Percentiles rank a stretch among this genome's conserved stretches.
phyloP scores from a whole-genome alignment of 2,888 invertebrate genomes.

The Lathronympha strigana region DNA sequence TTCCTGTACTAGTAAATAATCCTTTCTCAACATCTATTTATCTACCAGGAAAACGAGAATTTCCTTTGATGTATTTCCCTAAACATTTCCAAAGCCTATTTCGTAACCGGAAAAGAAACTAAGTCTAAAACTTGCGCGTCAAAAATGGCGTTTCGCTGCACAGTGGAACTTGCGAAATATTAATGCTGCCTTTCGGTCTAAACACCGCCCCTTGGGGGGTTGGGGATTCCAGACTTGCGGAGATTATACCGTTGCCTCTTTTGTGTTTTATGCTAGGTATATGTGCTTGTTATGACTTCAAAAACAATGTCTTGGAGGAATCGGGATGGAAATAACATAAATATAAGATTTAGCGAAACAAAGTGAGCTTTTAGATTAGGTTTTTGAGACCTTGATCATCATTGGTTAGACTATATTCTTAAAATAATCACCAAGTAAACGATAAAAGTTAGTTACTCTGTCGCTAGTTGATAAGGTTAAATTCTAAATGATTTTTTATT shows the following conservation, averaged over 20 bases:
- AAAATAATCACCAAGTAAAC: no score
- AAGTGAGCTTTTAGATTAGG: no score
- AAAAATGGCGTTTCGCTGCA: slow-evolving; percentile 14
- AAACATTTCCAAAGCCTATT: slow-evolving; percentile 16
- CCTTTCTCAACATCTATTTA: slow-evolving; percentile 20
- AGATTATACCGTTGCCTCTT: slow-evolving; percentile 35
- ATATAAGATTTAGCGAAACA: background rate
- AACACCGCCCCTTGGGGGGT: slow-evolving; percentile 3
- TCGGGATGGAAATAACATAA: background rate
- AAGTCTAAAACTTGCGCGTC: slow-evolving; percentile 26
- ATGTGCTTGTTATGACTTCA: slow-evolving; percentile 24
- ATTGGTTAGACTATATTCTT: no score
- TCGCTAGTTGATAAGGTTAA: no score
- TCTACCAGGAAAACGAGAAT: slow-evolving; percentile 14
- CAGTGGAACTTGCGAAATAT: slow-evolving; percentile 32
- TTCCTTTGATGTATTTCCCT: slow-evolving; percentile 23
- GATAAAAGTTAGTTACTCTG: no score
- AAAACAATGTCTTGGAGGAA: slow-evolving; percentile 9
- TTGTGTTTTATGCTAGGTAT: slow-evolving; percentile 29
- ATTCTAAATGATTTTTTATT: no score
- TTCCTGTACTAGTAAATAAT: slow-evolving; percentile 1
- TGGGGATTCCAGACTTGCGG: slow-evolving; percentile 25
- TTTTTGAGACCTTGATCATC: no score
- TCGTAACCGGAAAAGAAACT: slow-evolving; percentile 17
- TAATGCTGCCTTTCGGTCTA: slow-evolving; percentile 27